Conservation (phyloP, 1,140 invertebrate genomes). For the Dermatophagoides farinae region DNA sequence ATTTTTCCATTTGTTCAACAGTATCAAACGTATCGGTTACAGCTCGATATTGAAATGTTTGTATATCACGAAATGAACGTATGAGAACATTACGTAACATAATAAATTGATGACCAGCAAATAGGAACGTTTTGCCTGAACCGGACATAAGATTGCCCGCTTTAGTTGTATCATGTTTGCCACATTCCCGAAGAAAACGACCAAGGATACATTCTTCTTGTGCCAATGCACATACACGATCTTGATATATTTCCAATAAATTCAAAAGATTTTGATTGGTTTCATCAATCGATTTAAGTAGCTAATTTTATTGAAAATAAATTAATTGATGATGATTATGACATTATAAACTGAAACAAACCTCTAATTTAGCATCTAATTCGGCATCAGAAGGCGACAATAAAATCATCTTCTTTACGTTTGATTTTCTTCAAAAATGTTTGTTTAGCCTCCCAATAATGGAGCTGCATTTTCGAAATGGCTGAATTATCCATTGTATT, state of each 20-base stretch:
- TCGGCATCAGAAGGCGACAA: constrained; percentile 86
- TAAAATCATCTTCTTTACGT: constrained; percentile 91
- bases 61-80: constrained; percentile 79
- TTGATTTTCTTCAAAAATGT: constrained; percentile 78
- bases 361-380: constrained; percentile 84
- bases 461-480: constrained; percentile 67
- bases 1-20: constrained; percentile 77
- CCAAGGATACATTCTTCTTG: constrained; percentile 90
- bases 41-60: constrained; percentile 81
- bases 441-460: constrained; percentile 96
- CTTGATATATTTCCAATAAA: constrained; percentile 82
- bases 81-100: constrained; percentile 57
- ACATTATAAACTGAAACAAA: constrained; percentile 17
- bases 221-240: constrained; percentile 65
- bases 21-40: constrained; percentile 79
- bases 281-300: constrained; percentile 83
- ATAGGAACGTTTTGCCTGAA: constrained; percentile 78
- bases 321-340: neutral
- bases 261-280: constrained; percentile 69
- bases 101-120: constrained; percentile 67
- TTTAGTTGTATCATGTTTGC: constrained; percentile 63
- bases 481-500: constrained; percentile 30
- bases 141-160: constrained; percentile 81
- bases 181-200: constrained; percentile 77
- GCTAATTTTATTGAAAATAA: constrained; percentile 22